A percentile compares a stretch with the other conserved stretches of the same genome.
phyloP scores from a whole-genome alignment of 2,888 invertebrate genomes.

The Sipunculus nudus region DNA sequence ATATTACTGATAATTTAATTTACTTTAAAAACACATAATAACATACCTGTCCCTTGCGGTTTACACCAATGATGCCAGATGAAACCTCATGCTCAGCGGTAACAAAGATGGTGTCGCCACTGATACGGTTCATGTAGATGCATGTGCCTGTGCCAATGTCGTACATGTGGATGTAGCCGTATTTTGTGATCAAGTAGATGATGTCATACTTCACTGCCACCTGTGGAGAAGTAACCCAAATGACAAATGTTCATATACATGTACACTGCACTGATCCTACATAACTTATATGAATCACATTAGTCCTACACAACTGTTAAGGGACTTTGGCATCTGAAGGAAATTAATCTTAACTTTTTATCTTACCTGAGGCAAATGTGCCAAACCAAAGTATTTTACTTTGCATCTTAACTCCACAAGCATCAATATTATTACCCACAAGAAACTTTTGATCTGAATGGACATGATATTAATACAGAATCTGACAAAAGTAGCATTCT shows the following conservation, averaged over 20 bases:
- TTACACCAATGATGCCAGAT: conserved; percentile 93
- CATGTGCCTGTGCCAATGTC: conserved; percentile 97
- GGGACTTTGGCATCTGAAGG: too few relatives aligned
- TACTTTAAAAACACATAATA: neutral
- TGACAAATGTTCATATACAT: neutral
- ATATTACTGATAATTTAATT: neutral
- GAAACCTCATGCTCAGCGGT: conserved; percentile 95
- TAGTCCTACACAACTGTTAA: too few relatives aligned
- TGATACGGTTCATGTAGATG: conserved; percentile 99
- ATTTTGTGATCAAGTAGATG: conserved; percentile 97
- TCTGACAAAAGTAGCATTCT: too few relatives aligned
- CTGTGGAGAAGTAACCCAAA: conserved; percentile 58
- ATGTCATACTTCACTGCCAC: conserved; percentile 96
- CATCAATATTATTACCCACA: too few relatives aligned
- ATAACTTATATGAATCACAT: neutral
- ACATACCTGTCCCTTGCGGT: conserved; percentile 73
- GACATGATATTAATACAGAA: too few relatives aligned
- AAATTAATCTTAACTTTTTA: too few relatives aligned
- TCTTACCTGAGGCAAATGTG: too few relatives aligned
- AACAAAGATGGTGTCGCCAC: conserved; percentile 97
- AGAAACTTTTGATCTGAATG: too few relatives aligned
- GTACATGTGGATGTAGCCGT: conserved; percentile 98
- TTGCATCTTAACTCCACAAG: too few relatives aligned
- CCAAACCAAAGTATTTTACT: too few relatives aligned
- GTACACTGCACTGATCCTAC: neutral